phyloP scores from a whole-genome alignment of 2,797 vertebrate species.

The Eulemur coronatus region DNA sequence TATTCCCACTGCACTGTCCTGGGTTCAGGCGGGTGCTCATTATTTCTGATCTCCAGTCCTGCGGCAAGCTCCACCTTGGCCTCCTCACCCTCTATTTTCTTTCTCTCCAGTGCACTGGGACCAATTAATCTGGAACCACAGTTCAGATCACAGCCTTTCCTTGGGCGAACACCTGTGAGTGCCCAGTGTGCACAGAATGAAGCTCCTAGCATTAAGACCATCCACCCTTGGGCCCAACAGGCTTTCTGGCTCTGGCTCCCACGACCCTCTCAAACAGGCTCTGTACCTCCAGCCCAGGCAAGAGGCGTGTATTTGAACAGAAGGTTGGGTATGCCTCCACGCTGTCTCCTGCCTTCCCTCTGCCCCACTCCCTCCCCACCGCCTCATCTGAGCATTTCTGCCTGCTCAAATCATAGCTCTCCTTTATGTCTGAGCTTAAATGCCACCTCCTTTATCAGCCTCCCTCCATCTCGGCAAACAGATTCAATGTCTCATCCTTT shows the following conservation, averaged over 20 bases:
- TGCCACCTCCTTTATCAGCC: not conserved
- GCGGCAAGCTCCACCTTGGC: not conserved
- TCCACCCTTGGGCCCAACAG: rapidly evolving
- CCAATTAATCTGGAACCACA: not conserved
- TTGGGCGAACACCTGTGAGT: not conserved
- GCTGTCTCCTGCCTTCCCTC: not conserved
- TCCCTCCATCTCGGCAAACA: not conserved
- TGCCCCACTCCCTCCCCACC: not conserved
- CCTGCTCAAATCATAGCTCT: not conserved
- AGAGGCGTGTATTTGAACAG: not conserved
- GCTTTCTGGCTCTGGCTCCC: not conserved
- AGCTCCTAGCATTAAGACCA: rapidly evolving
- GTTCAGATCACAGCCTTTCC: not conserved
- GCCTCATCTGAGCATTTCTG: not conserved
- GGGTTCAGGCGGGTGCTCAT: not conserved
- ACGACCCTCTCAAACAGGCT: too few species aligned
- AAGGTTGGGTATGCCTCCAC: not conserved
- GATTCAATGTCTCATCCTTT: not conserved
- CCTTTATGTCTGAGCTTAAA: not conserved
- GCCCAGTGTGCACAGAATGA: not conserved
- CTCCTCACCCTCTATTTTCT: not conserved
- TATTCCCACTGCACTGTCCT: not conserved
- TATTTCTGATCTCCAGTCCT: not conserved
- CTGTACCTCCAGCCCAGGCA: not conserved
- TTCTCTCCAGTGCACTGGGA: not conserved